Evolutionary conservation across 2,797 vertebrate genomes (phyloP).

Genomic region (Avahi laniger): DNA sequence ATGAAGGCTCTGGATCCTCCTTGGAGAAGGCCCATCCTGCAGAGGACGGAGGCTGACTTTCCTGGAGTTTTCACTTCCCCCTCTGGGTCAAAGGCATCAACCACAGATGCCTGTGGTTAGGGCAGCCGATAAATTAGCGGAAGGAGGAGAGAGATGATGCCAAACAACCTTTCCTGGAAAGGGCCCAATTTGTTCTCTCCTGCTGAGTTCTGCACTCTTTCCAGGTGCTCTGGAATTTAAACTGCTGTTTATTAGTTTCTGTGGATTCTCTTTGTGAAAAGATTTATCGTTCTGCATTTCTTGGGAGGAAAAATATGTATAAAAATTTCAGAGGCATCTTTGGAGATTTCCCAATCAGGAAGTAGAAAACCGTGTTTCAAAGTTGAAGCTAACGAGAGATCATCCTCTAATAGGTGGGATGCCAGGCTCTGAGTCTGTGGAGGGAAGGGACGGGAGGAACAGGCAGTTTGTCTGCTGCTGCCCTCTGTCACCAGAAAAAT

Average conservation of each 20-base stretch:
- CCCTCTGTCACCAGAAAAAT: slow-evolving; percentile 9
- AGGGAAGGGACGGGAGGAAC: not conserved
- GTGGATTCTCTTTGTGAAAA: slow-evolving; percentile 66
- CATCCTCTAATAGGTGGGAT: not conserved
- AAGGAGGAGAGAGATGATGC: slow-evolving; percentile 49
- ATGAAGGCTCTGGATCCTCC: not conserved
- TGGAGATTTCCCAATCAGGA: slow-evolving; percentile 68
- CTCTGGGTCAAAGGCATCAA: not conserved
- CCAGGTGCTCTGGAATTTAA: slow-evolving; percentile 71
- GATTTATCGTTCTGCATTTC: slow-evolving; percentile 67
- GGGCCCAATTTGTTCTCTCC: slow-evolving; percentile 65
- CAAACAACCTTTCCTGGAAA: slow-evolving; percentile 58
- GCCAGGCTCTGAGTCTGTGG: not conserved
- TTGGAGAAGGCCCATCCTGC: not conserved
- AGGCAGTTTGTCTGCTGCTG: slow-evolving; percentile 25
- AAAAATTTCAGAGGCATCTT: slow-evolving; percentile 65
- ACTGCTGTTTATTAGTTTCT: slow-evolving; percentile 73
- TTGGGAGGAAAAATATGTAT: slow-evolving; percentile 60
- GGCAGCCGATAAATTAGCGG: slow-evolving; percentile 53
- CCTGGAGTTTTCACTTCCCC: not conserved
- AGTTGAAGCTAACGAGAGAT: slow-evolving; percentile 69
- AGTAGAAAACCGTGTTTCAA: slow-evolving; percentile 68
- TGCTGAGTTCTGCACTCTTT: slow-evolving; percentile 62
- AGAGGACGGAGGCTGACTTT: not conserved
- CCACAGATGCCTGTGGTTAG: slow-evolving; percentile 51